These are phyloP conservation scores for Himalopsyche tibetana DNA, from an alignment of 2,888 invertebrate species.

Conservation along the genomic window DNA sequence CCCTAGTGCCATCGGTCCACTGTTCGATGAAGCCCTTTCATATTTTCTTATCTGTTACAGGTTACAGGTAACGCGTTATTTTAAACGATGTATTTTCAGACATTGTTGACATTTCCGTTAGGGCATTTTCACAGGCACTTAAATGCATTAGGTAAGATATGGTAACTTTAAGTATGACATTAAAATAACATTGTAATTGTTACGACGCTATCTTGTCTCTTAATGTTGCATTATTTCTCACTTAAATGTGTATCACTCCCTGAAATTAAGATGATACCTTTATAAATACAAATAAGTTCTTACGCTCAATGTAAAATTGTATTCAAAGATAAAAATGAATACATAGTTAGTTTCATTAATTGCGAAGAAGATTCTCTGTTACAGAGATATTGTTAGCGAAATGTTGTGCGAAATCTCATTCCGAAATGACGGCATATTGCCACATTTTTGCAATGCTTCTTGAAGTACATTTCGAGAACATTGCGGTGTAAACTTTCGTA, in stretches of 20 bases:
- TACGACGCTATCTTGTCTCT: conserved; percentile 19
- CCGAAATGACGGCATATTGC: too few relatives aligned
- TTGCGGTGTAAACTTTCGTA: too few relatives aligned
- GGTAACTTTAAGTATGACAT: conserved; percentile 7
- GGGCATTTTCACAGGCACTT: conserved; percentile 21
- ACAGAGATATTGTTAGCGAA: too few relatives aligned
- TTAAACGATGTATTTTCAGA: conserved; percentile 10
- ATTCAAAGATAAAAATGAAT: too few relatives aligned
- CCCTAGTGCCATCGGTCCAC: not conserved
- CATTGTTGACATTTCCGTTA: not conserved
- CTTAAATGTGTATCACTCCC: not conserved
- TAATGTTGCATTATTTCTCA: conserved; percentile 20
- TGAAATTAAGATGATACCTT: not conserved
- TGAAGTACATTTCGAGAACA: too few relatives aligned
- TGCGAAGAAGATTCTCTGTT: too few relatives aligned
- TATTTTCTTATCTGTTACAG: conserved; percentile 10
- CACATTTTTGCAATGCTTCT: too few relatives aligned
- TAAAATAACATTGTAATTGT: conserved; percentile 30
- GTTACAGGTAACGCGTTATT: not conserved
- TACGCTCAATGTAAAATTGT: too few relatives aligned
- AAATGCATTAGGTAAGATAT: conserved; percentile 27
- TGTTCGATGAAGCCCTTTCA: not conserved
- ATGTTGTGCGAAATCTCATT: too few relatives aligned
- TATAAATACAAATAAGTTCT: too few relatives aligned
- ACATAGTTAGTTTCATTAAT: too few relatives aligned